A percentile compares a stretch with the other conserved stretches of the same genome.
phyloP scores from a whole-genome alignment of 2,797 vertebrate genomes.

The Botia kubotai region DNA sequence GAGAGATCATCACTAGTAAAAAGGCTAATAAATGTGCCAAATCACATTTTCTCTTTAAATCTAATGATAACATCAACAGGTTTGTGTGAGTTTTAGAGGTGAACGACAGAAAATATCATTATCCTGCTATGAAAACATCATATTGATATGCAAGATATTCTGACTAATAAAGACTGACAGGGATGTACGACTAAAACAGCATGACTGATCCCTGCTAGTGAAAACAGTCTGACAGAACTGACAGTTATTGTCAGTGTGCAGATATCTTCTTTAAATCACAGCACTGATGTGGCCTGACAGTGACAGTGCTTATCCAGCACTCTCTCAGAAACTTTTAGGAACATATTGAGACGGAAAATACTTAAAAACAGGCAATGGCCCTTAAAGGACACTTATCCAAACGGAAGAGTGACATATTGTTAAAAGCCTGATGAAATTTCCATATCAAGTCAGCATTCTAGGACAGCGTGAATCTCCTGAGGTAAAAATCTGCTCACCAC shows the following conservation, averaged over 20 bases:
- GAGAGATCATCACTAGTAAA: too few relatives aligned
- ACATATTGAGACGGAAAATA: constrained; percentile 45
- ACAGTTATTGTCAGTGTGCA: neutral
- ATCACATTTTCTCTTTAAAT: too few relatives aligned
- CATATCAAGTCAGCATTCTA: constrained; percentile 29
- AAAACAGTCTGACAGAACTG: neutral
- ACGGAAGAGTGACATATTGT: constrained; percentile 9
- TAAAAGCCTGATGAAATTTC: constrained; percentile 36
- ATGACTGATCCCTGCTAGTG: neutral
- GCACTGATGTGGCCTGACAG: neutral
- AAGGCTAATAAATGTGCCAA: too few relatives aligned
- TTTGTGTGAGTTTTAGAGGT: too few relatives aligned
- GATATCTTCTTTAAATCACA: constrained; percentile 1
- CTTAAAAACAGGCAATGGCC: constrained; percentile 42
- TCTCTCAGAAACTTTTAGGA: constrained; percentile 38
- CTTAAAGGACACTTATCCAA: constrained; percentile 34
- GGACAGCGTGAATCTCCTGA: constrained; percentile 21
- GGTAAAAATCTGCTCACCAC: constrained; percentile 28
- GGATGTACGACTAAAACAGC: neutral
- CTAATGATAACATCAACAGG: too few relatives aligned
- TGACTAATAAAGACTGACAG: neutral
- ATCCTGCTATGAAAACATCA: too few relatives aligned
- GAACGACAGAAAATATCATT: too few relatives aligned
- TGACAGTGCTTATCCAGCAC: constrained; percentile 17
- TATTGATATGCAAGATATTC: too few relatives aligned